Percentiles rank a stretch among this genome's conserved stretches.
phyloP scores from a whole-genome alignment of 2,113 vertebrate genomes.

The Phyllopteryx taeniolatus region DNA sequence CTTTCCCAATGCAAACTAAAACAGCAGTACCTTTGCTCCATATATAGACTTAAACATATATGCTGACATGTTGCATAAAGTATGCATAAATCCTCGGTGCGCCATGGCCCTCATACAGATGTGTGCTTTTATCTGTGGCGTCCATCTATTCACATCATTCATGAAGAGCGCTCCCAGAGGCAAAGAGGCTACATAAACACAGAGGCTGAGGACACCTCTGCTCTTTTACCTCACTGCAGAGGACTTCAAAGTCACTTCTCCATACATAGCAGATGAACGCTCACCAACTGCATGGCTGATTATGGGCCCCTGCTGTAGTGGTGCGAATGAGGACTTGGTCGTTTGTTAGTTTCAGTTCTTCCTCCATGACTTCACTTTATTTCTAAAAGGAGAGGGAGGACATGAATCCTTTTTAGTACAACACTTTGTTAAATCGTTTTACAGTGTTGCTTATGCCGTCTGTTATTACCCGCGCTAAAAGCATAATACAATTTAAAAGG shows the following conservation, averaged over 20 bases:
- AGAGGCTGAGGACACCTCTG: conserved; percentile 67
- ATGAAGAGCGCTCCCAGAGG: conserved; percentile 68
- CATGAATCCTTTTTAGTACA: conserved; percentile 72
- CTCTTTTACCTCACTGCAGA: conserved; percentile 70
- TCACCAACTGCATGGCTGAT: conserved; percentile 64
- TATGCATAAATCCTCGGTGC: conserved; percentile 35
- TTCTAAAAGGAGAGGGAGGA: conserved; percentile 46
- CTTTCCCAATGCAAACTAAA: neutral
- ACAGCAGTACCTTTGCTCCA: neutral
- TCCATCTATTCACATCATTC: conserved; percentile 69
- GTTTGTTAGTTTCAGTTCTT: conserved; percentile 69
- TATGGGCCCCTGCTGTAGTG: conserved; percentile 57
- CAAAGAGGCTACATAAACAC: conserved; percentile 68
- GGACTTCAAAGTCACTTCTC: conserved; percentile 72
- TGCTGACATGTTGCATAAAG: conserved; percentile 26
- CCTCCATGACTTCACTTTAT: conserved; percentile 59
- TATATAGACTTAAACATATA: conserved; percentile 20
- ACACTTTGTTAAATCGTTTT: conserved; percentile 60
- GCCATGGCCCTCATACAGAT: conserved; percentile 46
- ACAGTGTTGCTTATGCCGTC: conserved; percentile 60
- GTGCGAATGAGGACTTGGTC: conserved; percentile 44
- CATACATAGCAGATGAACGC: conserved; percentile 64
- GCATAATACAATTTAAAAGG: conserved; percentile 62
- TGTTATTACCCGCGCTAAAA: conserved; percentile 75
- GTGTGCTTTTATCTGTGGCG: conserved; percentile 49